These are phyloP conservation scores for Patella vulgata DNA, from an alignment of 1,140 invertebrate species.

Conservation along the genomic window DNA sequence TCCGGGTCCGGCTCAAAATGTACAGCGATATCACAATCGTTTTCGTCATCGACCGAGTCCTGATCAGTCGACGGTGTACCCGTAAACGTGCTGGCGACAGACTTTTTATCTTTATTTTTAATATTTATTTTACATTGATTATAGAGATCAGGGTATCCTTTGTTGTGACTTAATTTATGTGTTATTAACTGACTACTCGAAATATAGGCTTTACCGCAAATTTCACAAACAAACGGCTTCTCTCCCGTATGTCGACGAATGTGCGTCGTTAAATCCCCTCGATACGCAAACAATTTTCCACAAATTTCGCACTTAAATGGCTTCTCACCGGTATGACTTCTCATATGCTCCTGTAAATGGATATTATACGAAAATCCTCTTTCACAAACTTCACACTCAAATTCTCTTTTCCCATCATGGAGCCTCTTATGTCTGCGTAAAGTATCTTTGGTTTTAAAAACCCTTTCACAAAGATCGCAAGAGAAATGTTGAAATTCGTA, in stretches of 20 bases:
- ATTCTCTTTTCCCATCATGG: slow-evolving; percentile 22
- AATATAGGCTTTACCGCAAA: too few species aligned
- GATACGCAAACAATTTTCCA: slow-evolving; percentile 14
- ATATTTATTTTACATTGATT: background rate
- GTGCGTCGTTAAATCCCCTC: slow-evolving; percentile 19
- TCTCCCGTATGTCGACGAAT: slow-evolving; percentile 26
- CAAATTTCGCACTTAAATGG: slow-evolving; percentile 32
- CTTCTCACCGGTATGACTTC: slow-evolving; percentile 25
- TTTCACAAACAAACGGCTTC: too few species aligned
- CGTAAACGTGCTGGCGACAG: too few species aligned
- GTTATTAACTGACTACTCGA: slow-evolving; percentile 4
- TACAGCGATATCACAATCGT: background rate
- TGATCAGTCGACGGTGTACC: too few species aligned
- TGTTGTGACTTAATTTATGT: slow-evolving; percentile 9
- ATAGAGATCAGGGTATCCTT: background rate
- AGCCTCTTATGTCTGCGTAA: slow-evolving; percentile 3
- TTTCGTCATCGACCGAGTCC: too few species aligned
- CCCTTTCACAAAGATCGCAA: slow-evolving; percentile 1
- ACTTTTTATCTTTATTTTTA: too few species aligned
- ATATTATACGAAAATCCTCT: slow-evolving; percentile 4
- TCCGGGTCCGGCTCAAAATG: background rate
- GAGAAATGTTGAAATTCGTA: too few species aligned
- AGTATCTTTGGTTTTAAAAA: background rate
- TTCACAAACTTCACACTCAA: slow-evolving; percentile 32
- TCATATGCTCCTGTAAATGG: slow-evolving; percentile 25